Base-by-base conservation (phyloP, 2,113 vertebrate genomes). In the Podarcis cretensis region DNA sequence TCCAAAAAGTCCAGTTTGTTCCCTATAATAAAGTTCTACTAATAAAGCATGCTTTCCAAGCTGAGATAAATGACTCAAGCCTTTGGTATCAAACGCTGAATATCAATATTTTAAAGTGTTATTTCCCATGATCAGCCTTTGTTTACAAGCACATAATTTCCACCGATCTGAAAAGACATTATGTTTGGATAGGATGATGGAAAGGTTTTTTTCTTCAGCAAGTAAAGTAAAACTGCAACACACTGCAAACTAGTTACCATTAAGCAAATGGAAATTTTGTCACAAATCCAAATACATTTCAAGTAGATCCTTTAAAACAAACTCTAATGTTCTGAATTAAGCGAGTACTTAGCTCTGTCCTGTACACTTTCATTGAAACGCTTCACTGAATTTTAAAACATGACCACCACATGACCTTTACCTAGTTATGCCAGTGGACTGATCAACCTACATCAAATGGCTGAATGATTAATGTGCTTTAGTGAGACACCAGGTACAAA, bases 181-280 rank as follows among this genome's bases (percentile, higher is more conserved):
- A 83, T 76, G 35, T 80, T 81, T 80, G 35, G 74, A 86, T 92
- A 68, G 23, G 87, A 85, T 2, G 0, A 37, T 86, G 76, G 74
- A 89, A 85, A 14, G 12, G 66, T 91, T 86, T 68, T 82, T 91
- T 63, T 85, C 63, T 0, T 79, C 83, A 81, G 81, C 73, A 90
- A 35, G 76, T 84, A 43, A 92, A 85, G 30, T 35, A 48, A 63
- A 59, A 74, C 76, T 90, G 68, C 85, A 87, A 88, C 12, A 88
- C 25, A 86, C 88, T 90, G 65, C 81, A 57, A 30, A 35, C 14
- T 63, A 37, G 79, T 16, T 80, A 90, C 27, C 27, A 74, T 1
- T 81, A 92, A 90, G 32, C 63, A 92, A 91, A 92, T 76, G 78
- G 23, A 91, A 93, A 88, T 87, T 74, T 84, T 93, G 74, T 40